A percentile compares a stretch with the other conserved stretches of the same genome.
phyloP scores from a whole-genome alignment of 1,140 invertebrate species.

The Steinernema feltiae region DNA sequence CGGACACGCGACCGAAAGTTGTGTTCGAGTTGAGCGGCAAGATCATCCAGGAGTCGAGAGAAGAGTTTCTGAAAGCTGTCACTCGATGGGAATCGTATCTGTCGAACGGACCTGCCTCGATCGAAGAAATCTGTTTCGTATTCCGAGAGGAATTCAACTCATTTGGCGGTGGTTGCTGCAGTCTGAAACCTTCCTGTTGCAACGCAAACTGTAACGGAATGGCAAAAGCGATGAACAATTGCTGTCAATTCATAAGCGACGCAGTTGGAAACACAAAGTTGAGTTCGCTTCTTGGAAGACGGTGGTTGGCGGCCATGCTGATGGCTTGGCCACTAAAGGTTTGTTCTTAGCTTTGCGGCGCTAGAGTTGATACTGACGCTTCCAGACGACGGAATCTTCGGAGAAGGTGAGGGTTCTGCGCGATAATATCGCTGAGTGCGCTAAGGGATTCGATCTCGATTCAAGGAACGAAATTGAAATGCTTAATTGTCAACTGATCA shows the following conservation, averaged over 20 bases:
- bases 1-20: conserved; percentile 30
- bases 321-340: conserved; percentile 33
- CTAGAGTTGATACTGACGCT: background rate
- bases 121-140: background rate
- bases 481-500: conserved; percentile 1
- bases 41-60: conserved; percentile 21
- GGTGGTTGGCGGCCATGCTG: conserved; percentile 25
- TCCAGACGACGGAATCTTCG: conserved; percentile 8
- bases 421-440: background rate
- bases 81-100: background rate
- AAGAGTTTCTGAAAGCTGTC: background rate
- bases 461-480: conserved; percentile 31
- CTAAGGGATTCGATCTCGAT: conserved; percentile 17
- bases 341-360: background rate
- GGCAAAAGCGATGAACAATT: background rate
- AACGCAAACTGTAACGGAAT: conserved; percentile 11
- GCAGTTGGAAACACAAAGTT: conserved; percentile 27
- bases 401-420: conserved; percentile 20
- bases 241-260: conserved; percentile 22
- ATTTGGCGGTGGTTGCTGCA: background rate
- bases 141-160: background rate
- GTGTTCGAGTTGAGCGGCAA: conserved; percentile 33
- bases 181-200: background rate
- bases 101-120: background rate
- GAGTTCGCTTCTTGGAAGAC: conserved; percentile 13